Evolutionary conservation across 37 sponge, comb jelly and placozoan species (phyloP), one percentile per base, ranked within the genome.

Genomic region (Ephydatia muelleri): DNA sequence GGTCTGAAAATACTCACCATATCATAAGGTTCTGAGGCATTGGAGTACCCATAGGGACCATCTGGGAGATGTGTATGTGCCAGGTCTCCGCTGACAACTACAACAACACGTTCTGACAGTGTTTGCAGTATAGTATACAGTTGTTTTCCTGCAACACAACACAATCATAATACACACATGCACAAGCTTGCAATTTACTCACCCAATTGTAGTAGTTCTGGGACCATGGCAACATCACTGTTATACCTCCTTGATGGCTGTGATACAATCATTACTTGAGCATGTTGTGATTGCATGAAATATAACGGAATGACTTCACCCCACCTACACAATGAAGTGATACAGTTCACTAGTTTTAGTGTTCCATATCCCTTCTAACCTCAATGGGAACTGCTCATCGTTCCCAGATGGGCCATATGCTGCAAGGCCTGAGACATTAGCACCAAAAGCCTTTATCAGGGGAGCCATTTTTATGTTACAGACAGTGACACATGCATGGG

Each of bases 41-140:
- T 86, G 37, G 93, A 93, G 73, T 90, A 93, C 27, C 93, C 93
- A 86, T 87, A 93, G 4, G 93, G 93, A 19, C 93, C 93, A 29
- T 68, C 36, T 1, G 77, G n/a, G n/a, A 80, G 81, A 73, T 92
- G 93, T 8, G 90, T 92, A 67, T 92, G 93, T 2, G 93, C 93
- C 31, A 92, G 73, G 70, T 92, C 93, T 49, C 82, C 93, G 78
- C 93, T 92, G 77, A 92, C 82, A 21, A 89, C 85, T 5, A 92
- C 69, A 37, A 85, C 93, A 37, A 92, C 86, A 32, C 68, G 40
- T 73, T 82, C 70, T 49, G 79, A 26, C 27, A 73, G n/a, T 3
- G 75, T 5, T 5, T 87, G 76, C 79, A 91, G 66, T 33, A 35
- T 6, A 35, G 8, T 29, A 76, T 83, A 82, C 77, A 91, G 32